Evolutionary conservation across 2,797 vertebrate genomes (phyloP), one percentile per base, ranked within the genome.

Genomic region (Otus scops): DNA sequence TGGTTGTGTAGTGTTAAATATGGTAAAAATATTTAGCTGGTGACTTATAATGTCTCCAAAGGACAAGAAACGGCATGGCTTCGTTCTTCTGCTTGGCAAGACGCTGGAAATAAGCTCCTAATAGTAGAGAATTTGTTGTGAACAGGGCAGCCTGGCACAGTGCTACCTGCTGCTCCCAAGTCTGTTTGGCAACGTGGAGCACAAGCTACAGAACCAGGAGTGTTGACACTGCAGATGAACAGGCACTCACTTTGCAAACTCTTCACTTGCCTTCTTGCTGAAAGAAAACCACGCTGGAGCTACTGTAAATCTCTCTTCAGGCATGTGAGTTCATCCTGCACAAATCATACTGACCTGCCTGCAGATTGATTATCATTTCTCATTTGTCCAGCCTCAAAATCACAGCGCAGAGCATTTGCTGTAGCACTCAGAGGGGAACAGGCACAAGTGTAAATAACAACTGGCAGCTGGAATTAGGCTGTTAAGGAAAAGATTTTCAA

Each of bases 391-490:
- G 59, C 87, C 63, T 87, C 56, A 54, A 30, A 65, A 63, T 65
- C 41, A 68, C 32, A 65, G 53, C 30, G 30, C 0, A 82, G 67
- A 87, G 68, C 15, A 41, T 92, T 94, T 96, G n/a, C 74, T 93
- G 9, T 79, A 71, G 51, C 60, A 68, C 48, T 93, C 60, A 76
- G 84, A 89, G 17, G 28, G 67, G 43, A 92, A 60, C 28, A 90
- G 48, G 41, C 51, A 77, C 20, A 65, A 84, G 39, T 56, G 60
- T 81, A 95, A 97, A 92, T 92, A 95, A 92, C 74, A 94, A 85
- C 39, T 91, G 88, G 59, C 75, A 88, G 77, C 13, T 85, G 47
- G 36, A 96, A 97, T 82, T 85, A 83, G 70, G 26, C 51, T 91
- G 75, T 67, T 89, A 79, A 80, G 56, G 41, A 94, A 69, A 47